Base-by-base conservation (phyloP, 1,140 invertebrate genomes). In the Chrysoperla carnea region DNA sequence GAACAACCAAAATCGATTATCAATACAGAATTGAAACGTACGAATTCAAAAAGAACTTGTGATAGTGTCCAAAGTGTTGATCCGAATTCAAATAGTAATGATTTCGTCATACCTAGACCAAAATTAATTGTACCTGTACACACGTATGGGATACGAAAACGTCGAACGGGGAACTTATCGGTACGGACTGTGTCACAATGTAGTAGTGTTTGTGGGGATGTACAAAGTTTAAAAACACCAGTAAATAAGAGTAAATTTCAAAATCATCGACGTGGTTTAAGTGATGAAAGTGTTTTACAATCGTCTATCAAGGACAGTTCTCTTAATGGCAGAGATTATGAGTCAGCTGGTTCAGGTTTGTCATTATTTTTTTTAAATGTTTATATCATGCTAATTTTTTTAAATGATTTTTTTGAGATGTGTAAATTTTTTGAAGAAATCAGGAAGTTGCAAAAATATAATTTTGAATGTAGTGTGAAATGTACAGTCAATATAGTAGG, bases 81-180 rank as follows among this genome's bases (percentile, higher is more conserved):
- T 54, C 62, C 60, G 8, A 64, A 62, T 28, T 61, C 59, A 47
- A 48, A 45, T 12, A 62, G 64, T 41, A 69, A 70, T 7, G 77
- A 81, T 47, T 87, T 87, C 61, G 69, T 72, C 36, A 87, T 88
- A 58, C 84, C 84, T 1, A 64, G 84, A 51, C 83, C 84, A 11
- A 79, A 84, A 55, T 68, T 88, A 44, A 84, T 88, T 51, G 84
- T 87, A 41, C 84, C 84, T 37, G 82, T 87, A 42, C 84, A 88
- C 64, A 84, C 83, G 3, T 87, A 87, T 58, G 83, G 81, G 27
- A 73, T 76, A 39, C 64, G 80, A 44, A 76, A 78, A 48, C 66
- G 84, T 41, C 68, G 81, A 43, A 86, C 83, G n/a, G 83, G 83
- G 6, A 80, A 78, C 64, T 59, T 76, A 38, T 33, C 31, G 8